A percentile compares a stretch with the other conserved stretches of the same genome.
Conservation (phyloP, 23 tunicate genomes). For the Oikopleura vanhoeffeni region DNA sequence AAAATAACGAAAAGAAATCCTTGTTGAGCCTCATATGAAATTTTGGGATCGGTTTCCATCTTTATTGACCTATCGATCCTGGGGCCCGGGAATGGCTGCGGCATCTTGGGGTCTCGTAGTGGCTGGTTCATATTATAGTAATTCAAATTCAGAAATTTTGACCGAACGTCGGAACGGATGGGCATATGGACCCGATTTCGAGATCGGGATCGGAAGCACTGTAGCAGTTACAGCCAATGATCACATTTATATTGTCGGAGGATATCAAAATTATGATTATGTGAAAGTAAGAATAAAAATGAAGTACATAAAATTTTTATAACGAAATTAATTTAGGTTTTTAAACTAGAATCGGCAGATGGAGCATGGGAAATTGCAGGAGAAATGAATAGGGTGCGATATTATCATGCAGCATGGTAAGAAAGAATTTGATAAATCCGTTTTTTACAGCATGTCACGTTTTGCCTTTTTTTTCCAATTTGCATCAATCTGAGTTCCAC, state of each 20-base stretch:
- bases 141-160: not conserved
- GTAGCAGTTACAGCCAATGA: not conserved
- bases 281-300: too few species aligned
- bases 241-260: not conserved
- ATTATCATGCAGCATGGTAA: not conserved
- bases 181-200: not conserved
- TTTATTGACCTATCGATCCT: not conserved
- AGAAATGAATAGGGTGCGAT: not conserved
- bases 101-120: not conserved
- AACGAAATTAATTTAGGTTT: not conserved
- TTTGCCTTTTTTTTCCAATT: too few species aligned
- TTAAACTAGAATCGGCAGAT: not conserved
- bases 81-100: constrained; percentile 13
- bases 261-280: not conserved
- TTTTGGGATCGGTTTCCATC: not conserved
- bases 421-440: too few species aligned
- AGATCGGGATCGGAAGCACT: not conserved
- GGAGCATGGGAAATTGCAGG: not conserved
- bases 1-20: too few species aligned
- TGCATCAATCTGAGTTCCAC: too few species aligned
- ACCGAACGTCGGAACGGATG: not conserved
- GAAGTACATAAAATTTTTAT: too few species aligned
- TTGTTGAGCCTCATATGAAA: not conserved
- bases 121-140: not conserved
- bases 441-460: too few species aligned